Conservation (phyloP, 2,113 vertebrate species). For the Micronycteris hirsuta region DNA sequence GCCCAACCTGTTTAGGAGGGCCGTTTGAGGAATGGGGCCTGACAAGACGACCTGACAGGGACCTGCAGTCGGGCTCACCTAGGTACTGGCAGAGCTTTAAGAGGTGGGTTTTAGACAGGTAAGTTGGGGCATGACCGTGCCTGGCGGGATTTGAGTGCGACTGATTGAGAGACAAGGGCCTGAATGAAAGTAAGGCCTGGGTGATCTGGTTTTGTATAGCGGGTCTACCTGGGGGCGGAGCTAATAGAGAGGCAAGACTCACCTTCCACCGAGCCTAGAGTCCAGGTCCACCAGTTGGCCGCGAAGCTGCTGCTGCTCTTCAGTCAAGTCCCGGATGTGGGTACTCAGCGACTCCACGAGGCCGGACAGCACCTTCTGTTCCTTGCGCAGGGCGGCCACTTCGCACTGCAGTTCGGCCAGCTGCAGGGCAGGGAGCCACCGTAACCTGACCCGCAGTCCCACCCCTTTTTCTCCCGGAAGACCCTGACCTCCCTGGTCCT, state of each 20-base stretch:
- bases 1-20: not conserved
- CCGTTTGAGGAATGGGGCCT: not conserved
- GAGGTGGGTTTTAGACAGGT: not conserved
- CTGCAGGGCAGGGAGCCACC: conserved; percentile 55
- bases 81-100: not conserved
- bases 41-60: not conserved
- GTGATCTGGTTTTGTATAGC: not conserved
- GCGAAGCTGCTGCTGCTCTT: conserved; percentile 39
- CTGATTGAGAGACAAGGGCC: not conserved
- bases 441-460: not conserved
- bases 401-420: conserved; percentile 80
- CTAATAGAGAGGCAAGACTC: not conserved
- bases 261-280: conserved; percentile 16
- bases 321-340: conserved; percentile 32
- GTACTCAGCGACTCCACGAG: conserved; percentile 70
- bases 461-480: not conserved
- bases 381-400: conserved; percentile 77
- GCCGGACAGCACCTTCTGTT: conserved; percentile 77
- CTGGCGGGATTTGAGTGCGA: not conserved
- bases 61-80: not conserved
- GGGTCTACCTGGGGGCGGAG: not conserved
- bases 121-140: not conserved
- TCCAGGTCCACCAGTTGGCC: conserved; percentile 45
- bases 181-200: not conserved
- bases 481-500: not conserved